These are phyloP conservation scores for Orbicella faveolata DNA, from an alignment of 64 coral and sea anemone species.

Conservation along the genomic window DNA sequence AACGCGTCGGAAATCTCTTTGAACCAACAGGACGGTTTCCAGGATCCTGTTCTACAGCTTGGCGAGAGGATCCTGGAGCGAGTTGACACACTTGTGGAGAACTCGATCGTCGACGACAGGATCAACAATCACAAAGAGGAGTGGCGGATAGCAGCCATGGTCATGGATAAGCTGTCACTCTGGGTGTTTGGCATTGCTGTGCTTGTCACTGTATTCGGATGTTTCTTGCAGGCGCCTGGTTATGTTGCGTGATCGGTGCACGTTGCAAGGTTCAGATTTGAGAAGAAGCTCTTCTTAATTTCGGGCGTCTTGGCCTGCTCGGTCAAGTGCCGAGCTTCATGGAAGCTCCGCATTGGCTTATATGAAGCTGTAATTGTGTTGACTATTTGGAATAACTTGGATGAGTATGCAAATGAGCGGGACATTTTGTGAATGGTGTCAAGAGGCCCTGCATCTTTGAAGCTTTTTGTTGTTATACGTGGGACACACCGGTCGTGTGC, in stretches of 20 bases:
- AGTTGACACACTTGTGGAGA: conserved; percentile 80
- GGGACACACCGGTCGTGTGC: too few species aligned
- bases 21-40: conserved; percentile 21
- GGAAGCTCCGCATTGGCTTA: too few species aligned
- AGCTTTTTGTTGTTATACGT: too few species aligned
- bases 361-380: too few species aligned
- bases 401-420: too few species aligned
- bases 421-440: too few species aligned
- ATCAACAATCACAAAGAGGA: conserved; percentile 89
- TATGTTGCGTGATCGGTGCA: conserved; percentile 63
- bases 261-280: not conserved
- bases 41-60: conserved; percentile 44
- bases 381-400: too few species aligned
- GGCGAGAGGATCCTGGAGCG: conserved; percentile 77
- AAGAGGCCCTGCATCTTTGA: too few species aligned
- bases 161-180: conserved; percentile 92
- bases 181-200: conserved; percentile 88
- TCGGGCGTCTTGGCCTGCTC: too few species aligned
- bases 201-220: conserved; percentile 63
- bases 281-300: not conserved
- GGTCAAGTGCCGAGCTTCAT: too few species aligned
- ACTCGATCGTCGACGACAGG: conserved; percentile 81
- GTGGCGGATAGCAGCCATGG: conserved; percentile 95
- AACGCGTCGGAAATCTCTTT: conserved; percentile 18
- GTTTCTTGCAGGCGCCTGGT: conserved; percentile 87